Conservation (phyloP, 2,797 vertebrate genomes). For the Otolemur crassicaudatus region DNA sequence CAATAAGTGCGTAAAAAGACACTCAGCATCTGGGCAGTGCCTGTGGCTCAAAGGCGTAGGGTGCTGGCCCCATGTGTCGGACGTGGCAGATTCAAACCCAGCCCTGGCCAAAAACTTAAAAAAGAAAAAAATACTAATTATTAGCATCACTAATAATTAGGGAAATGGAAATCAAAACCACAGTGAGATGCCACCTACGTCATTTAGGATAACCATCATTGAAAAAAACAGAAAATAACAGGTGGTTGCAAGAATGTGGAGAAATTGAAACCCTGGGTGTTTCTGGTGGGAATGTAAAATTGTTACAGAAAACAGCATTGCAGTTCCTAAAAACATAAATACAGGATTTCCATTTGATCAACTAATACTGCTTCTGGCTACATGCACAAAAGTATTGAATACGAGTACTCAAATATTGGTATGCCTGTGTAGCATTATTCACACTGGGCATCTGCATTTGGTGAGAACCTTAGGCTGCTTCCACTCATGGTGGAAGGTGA, state of each 20-base stretch:
- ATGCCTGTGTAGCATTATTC: background rate
- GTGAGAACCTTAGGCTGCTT: background rate
- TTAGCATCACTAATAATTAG: background rate
- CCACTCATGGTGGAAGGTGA: background rate
- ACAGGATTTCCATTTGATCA: background rate
- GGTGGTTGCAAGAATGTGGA: background rate
- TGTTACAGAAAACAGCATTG: background rate
- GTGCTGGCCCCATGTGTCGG: too few relatives aligned
- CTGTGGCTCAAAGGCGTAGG: too few relatives aligned
- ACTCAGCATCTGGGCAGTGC: background rate
- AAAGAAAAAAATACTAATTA: too few relatives aligned
- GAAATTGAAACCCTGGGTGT: background rate
- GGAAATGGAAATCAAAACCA: constrained; percentile 8
- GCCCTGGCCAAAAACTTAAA: too few relatives aligned
- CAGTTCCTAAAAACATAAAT: background rate
- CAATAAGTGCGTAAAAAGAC: background rate
- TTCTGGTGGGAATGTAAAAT: background rate
- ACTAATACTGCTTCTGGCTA: background rate
- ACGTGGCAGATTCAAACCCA: too few relatives aligned
- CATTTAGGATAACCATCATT: background rate
- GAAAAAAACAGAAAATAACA: background rate
- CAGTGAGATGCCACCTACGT: background rate
- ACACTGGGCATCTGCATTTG: background rate
- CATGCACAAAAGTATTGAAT: background rate
- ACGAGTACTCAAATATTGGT: background rate